Conservation (phyloP, 1,140 invertebrate species). For the Atta colombica region DNA sequence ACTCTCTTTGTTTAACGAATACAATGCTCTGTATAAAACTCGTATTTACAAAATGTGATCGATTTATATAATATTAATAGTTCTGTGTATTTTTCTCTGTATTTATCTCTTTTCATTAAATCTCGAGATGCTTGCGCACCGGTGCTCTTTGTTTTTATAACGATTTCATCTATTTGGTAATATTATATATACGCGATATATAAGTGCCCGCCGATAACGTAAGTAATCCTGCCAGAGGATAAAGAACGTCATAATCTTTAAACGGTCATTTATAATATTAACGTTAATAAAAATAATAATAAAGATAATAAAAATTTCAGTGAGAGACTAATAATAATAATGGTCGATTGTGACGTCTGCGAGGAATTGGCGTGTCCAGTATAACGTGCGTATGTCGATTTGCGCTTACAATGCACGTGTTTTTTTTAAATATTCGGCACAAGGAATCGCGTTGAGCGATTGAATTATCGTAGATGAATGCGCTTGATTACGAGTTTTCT, state of each 20-base stretch:
- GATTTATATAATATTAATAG: conserved; percentile 78
- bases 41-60: conserved; percentile 85
- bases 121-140: conserved; percentile 61
- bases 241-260: conserved; percentile 75
- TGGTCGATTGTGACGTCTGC: conserved; percentile 54
- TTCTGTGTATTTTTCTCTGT: conserved; percentile 55
- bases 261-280: conserved; percentile 70
- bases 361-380: conserved; percentile 65
- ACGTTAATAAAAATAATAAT: conserved; percentile 65
- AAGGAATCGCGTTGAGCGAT: conserved; percentile 20
- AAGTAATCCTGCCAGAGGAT: conserved; percentile 82
- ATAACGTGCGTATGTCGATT: conserved; percentile 25
- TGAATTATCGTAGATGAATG: conserved; percentile 14
- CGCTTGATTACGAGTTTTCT: neutral
- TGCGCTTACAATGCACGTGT: neutral
- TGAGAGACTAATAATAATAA: conserved; percentile 71
- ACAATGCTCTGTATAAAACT: conserved; percentile 87
- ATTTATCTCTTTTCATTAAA: conserved; percentile 45
- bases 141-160: conserved; percentile 74
- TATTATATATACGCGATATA: conserved; percentile 42
- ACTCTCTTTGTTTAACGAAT: conserved; percentile 82
- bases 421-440: conserved; percentile 17
- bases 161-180: conserved; percentile 70
- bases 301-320: conserved; percentile 62
- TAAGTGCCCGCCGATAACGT: conserved; percentile 55